These are phyloP conservation scores for Erethizon dorsatum DNA, from an alignment of 2,797 vertebrate genomes.

Conservation along the genomic window DNA sequence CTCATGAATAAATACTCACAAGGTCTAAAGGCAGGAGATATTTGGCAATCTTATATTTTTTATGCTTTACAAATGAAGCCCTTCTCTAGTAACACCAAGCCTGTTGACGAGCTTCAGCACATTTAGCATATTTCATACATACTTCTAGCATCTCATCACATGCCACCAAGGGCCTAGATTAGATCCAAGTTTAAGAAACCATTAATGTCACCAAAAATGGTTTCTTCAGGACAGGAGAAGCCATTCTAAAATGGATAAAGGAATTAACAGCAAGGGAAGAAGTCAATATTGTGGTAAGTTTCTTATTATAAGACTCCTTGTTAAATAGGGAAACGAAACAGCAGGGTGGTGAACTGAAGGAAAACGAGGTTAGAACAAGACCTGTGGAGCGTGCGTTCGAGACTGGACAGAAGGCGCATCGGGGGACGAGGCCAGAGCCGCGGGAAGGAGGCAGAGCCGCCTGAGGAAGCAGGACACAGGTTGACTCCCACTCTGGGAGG, in stretches of 20 bases:
- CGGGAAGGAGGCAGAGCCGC: not conserved
- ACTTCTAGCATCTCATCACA: too few species aligned
- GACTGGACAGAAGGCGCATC: not conserved
- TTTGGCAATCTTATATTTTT: not conserved
- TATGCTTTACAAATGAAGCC: not conserved
- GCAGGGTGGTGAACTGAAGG: conserved; percentile 5
- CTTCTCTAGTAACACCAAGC: too few species aligned
- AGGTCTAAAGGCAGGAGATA: not conserved
- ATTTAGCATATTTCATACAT: too few species aligned
- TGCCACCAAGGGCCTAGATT: not conserved
- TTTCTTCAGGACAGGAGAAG: too few species aligned
- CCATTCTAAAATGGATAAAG: not conserved
- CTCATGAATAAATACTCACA: not conserved
- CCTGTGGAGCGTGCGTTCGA: not conserved
- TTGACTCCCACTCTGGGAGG: not conserved
- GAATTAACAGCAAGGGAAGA: not conserved
- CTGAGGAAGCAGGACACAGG: not conserved
- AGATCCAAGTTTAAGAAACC: too few species aligned
- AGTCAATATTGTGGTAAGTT: not conserved
- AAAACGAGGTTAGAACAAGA: conserved; percentile 28
- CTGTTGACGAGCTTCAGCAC: too few species aligned
- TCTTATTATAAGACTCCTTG: conserved; percentile 37
- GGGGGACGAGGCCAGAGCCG: not conserved
- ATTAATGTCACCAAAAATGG: too few species aligned
- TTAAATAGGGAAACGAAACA: conserved; percentile 41